These are phyloP conservation scores for Pantherophis alleghaniensis DNA, from an alignment of 2,797 vertebrate species.

Conservation along the genomic window DNA sequence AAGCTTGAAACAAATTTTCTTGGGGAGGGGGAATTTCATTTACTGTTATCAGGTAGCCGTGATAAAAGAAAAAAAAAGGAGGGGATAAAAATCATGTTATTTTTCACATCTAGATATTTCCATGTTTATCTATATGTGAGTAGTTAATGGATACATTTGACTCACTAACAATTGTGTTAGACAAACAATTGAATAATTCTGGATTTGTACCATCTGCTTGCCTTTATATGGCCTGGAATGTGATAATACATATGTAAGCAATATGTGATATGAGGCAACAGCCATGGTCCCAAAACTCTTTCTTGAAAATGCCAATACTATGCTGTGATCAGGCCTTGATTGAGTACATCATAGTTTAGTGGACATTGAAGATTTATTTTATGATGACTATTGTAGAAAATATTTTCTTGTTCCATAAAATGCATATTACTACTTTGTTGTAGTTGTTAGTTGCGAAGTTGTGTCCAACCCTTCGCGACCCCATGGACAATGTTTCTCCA, in stretches of 20 bases:
- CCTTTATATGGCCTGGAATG: neutral
- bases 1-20: neutral
- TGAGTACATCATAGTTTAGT: neutral
- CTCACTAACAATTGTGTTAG: neutral
- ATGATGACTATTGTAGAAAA: neutral
- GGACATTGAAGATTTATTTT: neutral
- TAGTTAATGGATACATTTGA: neutral
- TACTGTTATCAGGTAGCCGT: neutral
- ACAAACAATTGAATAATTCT: neutral
- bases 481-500: too few relatives aligned
- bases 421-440: neutral
- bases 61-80: neutral
- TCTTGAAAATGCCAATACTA: neutral
- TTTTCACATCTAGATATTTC: neutral
- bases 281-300: neutral
- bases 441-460: too few relatives aligned
- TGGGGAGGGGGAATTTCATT: neutral
- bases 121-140: neutral
- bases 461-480: fast-evolving
- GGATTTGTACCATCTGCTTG: neutral
- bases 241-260: neutral
- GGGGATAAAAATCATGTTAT: neutral
- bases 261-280: neutral
- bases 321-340: neutral
- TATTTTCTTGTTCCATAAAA: neutral